phyloP scores from a whole-genome alignment of 1,140 invertebrate species.

The Drosophila truncata region DNA sequence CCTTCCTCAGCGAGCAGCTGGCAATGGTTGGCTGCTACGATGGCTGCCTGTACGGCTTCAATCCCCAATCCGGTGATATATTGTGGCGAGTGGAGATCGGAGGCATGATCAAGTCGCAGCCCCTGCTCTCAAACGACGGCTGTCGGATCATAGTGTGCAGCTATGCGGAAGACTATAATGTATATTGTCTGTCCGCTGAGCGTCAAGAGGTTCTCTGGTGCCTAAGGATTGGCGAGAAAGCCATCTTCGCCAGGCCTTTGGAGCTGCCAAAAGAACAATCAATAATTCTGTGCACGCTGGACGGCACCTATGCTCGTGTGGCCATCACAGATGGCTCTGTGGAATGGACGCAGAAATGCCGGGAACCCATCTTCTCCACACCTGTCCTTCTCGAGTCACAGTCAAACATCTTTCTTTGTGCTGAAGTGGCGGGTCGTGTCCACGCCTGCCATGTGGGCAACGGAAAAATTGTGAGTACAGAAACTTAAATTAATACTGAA shows the following conservation, averaged over 20 bases:
- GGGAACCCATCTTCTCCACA: constrained; percentile 71
- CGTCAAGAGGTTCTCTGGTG: constrained; percentile 64
- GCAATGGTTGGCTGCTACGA: constrained; percentile 87
- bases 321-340: constrained; percentile 54
- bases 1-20: constrained; percentile 57
- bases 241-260: constrained; percentile 65
- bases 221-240: constrained; percentile 62
- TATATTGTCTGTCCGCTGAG: constrained; percentile 67
- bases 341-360: constrained; percentile 66
- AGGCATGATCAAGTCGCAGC: constrained; percentile 86
- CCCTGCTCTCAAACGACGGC: constrained; percentile 53
- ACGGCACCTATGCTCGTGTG: constrained; percentile 67
- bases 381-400: constrained; percentile 58
- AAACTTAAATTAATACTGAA: neutral
- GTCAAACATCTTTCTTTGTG: constrained; percentile 47
- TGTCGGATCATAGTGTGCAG: constrained; percentile 68
- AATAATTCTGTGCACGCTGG: constrained; percentile 67
- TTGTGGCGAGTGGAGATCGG: constrained; percentile 86
- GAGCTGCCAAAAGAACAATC: constrained; percentile 49
- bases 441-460: constrained; percentile 63
- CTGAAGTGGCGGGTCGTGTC: constrained; percentile 72
- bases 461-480: constrained; percentile 53
- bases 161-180: constrained; percentile 75
- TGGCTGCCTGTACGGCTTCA: constrained; percentile 86
- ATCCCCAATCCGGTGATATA: constrained; percentile 82